These are phyloP conservation scores for Ascaphus truei DNA, from an alignment of 2,113 vertebrate genomes.

Conservation along the genomic window DNA sequence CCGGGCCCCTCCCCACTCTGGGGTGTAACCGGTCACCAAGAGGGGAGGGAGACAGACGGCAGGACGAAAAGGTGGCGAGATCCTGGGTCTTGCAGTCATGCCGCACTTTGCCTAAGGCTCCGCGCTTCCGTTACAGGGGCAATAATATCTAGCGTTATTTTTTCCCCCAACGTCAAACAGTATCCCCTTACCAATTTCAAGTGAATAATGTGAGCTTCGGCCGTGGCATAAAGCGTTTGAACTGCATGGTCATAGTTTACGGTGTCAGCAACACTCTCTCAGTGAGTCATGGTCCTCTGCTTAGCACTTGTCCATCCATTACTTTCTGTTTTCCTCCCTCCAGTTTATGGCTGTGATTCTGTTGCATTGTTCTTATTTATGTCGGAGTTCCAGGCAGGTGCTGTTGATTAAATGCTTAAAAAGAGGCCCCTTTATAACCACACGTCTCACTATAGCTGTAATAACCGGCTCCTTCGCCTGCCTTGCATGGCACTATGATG, in stretches of 20 bases:
- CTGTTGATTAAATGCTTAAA: conserved; percentile 21
- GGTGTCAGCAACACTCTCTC: conserved; percentile 10
- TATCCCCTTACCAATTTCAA: no score
- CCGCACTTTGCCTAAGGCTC: no score
- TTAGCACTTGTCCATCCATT: conserved; percentile 28
- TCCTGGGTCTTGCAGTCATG: no score
- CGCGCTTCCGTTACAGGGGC: no score
- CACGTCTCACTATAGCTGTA: conserved; percentile 7
- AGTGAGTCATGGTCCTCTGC: conserved; percentile 24
- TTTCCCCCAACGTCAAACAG: no score
- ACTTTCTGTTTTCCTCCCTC: conserved; percentile 29
- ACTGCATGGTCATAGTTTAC: conserved; percentile 14
- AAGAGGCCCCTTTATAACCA: conserved; percentile 11
- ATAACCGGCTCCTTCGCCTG: conserved; percentile 19
- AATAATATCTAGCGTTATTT: no score
- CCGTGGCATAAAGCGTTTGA: conserved; percentile 29
- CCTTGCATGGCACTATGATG: neutral
- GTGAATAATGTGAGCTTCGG: no score
- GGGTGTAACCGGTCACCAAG: no score
- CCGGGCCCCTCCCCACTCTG: no score
- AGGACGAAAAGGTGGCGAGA: no score
- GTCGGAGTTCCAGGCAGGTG: conserved; percentile 5
- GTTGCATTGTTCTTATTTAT: conserved; percentile 33
- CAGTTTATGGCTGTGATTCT: conserved; percentile 19
- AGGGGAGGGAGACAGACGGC: no score